Evolutionary conservation across 2,113 vertebrate genomes (phyloP).

Genomic region (Calidris pygmaea): DNA sequence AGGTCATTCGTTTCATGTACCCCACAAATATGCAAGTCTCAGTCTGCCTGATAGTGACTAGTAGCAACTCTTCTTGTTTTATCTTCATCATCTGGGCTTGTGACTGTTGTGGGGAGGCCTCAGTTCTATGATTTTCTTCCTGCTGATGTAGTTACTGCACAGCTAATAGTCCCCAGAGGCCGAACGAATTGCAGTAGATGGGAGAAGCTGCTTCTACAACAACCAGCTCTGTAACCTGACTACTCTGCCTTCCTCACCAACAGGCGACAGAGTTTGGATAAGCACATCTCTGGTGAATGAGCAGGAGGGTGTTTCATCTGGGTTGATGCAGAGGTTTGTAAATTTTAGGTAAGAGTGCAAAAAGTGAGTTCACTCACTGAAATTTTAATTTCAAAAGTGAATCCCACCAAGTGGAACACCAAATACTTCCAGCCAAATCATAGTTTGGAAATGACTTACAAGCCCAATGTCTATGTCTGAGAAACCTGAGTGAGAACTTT

Average conservation of each 20-base stretch:
- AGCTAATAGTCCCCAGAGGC: not conserved
- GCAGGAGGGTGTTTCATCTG: not conserved
- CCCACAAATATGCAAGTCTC: not conserved
- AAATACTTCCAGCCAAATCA: not conserved
- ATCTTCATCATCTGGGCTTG: not conserved
- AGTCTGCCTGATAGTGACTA: not conserved
- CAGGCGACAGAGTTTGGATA: not conserved
- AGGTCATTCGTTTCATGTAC: constrained; percentile 1
- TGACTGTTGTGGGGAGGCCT: not conserved
- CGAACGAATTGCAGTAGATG: not conserved
- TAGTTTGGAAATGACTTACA: not conserved
- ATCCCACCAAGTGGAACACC: not conserved
- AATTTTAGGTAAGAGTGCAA: not conserved
- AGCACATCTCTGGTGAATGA: not conserved
- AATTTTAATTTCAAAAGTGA: not conserved
- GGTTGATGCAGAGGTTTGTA: not conserved
- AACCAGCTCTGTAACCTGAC: not conserved
- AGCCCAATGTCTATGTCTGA: not conserved
- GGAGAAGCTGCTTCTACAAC: not conserved
- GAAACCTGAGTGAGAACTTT: not conserved
- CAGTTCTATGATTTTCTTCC: not conserved
- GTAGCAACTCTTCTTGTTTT: not conserved
- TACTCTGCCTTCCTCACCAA: not conserved
- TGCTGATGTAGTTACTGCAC: not conserved
- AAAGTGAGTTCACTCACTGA: not conserved